Percentiles rank a stretch among this genome's conserved stretches.
These are phyloP conservation scores for Scaptodrosophila latifasciaeformis DNA, from an alignment of 2,888 invertebrate species.

Conservation along the genomic window DNA sequence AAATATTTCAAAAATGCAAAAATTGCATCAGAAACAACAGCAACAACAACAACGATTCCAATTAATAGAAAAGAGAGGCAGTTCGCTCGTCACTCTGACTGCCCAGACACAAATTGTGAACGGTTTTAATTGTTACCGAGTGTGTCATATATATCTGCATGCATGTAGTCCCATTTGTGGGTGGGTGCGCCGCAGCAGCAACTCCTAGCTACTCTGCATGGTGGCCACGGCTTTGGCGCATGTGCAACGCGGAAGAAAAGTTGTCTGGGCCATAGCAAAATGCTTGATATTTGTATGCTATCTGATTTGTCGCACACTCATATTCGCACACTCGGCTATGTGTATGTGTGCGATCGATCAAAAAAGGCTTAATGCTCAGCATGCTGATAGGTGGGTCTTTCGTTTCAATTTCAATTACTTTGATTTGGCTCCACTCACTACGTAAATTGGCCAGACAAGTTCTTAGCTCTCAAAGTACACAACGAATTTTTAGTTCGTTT, in stretches of 20 bases:
- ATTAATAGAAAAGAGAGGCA: background rate
- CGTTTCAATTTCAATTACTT: background rate
- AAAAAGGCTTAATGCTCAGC: constrained; percentile 21
- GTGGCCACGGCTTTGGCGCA: constrained; percentile 34
- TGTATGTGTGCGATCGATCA: constrained; percentile 25
- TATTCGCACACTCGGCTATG: background rate
- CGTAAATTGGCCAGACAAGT: constrained; percentile 48
- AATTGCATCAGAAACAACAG: constrained; percentile 56
- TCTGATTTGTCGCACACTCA: constrained; percentile 45
- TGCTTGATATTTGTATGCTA: constrained; percentile 61
- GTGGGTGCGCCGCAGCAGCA: constrained; percentile 50
- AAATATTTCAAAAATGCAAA: constrained; percentile 61
- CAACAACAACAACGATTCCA: background rate
- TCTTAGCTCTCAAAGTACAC: constrained; percentile 41
- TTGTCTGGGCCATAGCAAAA: constrained; percentile 36
- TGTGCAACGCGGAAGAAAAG: constrained; percentile 69
- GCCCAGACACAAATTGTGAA: constrained; percentile 33
- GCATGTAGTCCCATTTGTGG: constrained; percentile 62
- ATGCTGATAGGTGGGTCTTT: constrained; percentile 13
- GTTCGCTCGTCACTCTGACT: background rate
- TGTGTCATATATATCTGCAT: too few species aligned
- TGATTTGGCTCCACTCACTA: too few species aligned
- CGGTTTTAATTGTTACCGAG: constrained; percentile 63
- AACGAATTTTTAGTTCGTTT: constrained; percentile 43
- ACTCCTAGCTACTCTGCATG: constrained; percentile 7